phyloP scores from a whole-genome alignment of 30 jellyfish, hydroid and myxozoan species.

The Nemopilema nomurai region DNA sequence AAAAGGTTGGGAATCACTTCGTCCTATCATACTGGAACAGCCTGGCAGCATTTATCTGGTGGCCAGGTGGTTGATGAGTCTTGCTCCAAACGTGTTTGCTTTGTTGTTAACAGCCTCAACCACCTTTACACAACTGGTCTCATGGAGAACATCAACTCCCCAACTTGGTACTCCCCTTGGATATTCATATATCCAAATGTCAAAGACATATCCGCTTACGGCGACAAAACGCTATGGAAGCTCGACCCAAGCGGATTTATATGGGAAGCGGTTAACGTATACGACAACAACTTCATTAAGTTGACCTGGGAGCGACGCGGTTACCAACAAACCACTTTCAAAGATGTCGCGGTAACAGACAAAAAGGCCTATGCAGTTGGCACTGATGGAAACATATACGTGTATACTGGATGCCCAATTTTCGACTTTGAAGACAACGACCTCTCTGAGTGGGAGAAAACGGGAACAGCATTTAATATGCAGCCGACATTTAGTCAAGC shows the following conservation, averaged over 20 bases:
- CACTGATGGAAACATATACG: slow-evolving; percentile 15
- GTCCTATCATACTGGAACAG: neutral
- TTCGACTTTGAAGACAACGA: slow-evolving; percentile 50
- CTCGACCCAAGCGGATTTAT: neutral
- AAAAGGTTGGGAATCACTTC: slow-evolving; percentile 13
- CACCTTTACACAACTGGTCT: slow-evolving; percentile 21
- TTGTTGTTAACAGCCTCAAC: neutral
- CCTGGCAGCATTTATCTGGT: neutral
- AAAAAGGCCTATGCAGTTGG: slow-evolving; percentile 38
- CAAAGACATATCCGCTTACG: slow-evolving; percentile 29
- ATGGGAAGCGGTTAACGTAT: slow-evolving; percentile 45
- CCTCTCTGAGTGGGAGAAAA: slow-evolving; percentile 29
- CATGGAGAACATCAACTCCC: slow-evolving; percentile 20
- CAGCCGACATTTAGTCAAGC: slow-evolving; percentile 24
- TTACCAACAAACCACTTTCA: slow-evolving; percentile 8
- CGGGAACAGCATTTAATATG: slow-evolving; percentile 27
- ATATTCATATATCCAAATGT: neutral
- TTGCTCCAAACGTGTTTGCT: slow-evolving; percentile 36
- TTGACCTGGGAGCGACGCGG: slow-evolving; percentile 59
- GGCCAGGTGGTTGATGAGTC: neutral
- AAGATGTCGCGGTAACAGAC: slow-evolving; percentile 44
- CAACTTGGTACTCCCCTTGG: slow-evolving; percentile 7
- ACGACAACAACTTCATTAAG: neutral
- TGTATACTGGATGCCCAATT: slow-evolving; percentile 44
- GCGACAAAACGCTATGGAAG: slow-evolving; percentile 44